A percentile compares a stretch with the other conserved stretches of the same genome.
These are phyloP conservation scores for Plutella xylostella DNA, from an alignment of 2,888 invertebrate genomes.

Conservation along the genomic window DNA sequence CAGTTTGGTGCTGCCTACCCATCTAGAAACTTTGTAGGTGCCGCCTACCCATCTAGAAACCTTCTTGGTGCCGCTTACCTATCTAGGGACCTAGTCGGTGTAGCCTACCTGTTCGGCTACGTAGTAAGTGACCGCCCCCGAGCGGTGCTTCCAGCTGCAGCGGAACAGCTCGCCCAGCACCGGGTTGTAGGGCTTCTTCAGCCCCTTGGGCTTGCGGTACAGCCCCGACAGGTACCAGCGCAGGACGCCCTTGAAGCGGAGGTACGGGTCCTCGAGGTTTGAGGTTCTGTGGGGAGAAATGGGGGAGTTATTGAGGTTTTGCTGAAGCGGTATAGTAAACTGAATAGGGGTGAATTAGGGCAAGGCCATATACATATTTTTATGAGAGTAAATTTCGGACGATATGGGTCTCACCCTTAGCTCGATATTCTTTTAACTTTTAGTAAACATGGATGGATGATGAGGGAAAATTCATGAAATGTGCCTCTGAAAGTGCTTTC, in stretches of 20 bases:
- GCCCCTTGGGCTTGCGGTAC: conserved; percentile 91
- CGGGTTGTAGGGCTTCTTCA: conserved; percentile 97
- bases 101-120: conserved; percentile 86
- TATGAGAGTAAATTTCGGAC: no score
- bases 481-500: no score
- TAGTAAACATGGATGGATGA: no score
- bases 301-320: no score
- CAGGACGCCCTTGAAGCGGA: conserved; percentile 88
- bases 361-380: no score
- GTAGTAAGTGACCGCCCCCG: conserved; percentile 89
- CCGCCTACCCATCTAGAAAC: background rate
- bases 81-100: background rate
- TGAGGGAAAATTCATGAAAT: no score
- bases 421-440: no score
- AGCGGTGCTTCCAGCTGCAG: conserved; percentile 88
- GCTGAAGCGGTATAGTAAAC: no score
- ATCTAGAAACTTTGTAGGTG: conserved; percentile 26
- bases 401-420: no score
- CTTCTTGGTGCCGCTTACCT: no score
- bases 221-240: conserved; percentile 94
- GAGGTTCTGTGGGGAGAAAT: conserved; percentile 78
- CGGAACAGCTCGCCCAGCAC: conserved; percentile 93
- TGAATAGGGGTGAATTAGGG: no score
- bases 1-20: no score
- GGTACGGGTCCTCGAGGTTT: conserved; percentile 86